phyloP scores from a whole-genome alignment of 2,888 invertebrate genomes.

The Drosophila fulvimacula region DNA sequence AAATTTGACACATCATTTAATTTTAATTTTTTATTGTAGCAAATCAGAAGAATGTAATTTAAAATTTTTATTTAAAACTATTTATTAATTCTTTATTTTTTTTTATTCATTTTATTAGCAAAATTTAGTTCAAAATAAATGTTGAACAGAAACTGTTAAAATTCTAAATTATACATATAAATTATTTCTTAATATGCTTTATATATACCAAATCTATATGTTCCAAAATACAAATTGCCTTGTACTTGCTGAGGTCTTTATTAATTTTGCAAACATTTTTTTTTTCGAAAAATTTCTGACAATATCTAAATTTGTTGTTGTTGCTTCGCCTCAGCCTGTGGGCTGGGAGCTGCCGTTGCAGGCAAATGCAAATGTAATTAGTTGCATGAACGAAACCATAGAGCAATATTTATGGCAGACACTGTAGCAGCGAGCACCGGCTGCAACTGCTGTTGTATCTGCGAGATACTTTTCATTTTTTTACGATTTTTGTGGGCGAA shows the following conservation, averaged over 20 bases:
- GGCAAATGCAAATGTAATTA: constrained; percentile 76
- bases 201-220: neutral
- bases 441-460: constrained; percentile 64
- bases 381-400: constrained; percentile 76
- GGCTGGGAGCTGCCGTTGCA: constrained; percentile 3
- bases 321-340: neutral
- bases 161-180: neutral
- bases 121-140: too few species aligned
- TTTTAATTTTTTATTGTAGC: too few species aligned
- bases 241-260: neutral
- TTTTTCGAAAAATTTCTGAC: neutral
- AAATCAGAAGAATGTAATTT: too few species aligned
- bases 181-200: too few species aligned
- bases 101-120: too few species aligned
- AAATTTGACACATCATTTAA: too few species aligned
- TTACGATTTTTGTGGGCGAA: constrained; percentile 71
- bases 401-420: constrained; percentile 77
- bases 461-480: constrained; percentile 77
- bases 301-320: constrained; percentile 3
- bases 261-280: constrained; percentile 8
- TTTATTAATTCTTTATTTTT: too few species aligned
- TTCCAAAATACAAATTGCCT: neutral
- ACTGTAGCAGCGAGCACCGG: constrained; percentile 53
- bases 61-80: too few species aligned
- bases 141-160: too few species aligned